A percentile compares a stretch with the other conserved stretches of the same genome.
Conservation (phyloP, 2,888 invertebrate genomes). For the Rotaria sp. region DNA sequence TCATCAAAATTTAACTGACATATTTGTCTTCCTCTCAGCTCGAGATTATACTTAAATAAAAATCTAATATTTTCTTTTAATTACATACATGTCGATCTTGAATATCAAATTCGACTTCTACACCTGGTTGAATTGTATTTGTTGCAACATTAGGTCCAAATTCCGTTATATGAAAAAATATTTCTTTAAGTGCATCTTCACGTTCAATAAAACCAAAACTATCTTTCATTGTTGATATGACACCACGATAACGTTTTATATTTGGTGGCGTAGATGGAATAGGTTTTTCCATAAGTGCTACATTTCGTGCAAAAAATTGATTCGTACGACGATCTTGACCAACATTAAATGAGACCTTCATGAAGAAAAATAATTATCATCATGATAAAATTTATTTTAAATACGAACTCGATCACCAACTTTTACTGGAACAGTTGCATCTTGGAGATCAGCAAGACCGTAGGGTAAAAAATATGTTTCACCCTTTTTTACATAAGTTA, state of each 20-base stretch:
- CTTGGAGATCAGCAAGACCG: conserved; percentile 85
- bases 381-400: not conserved
- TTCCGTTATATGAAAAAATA: conserved; percentile 94
- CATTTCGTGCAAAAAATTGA: conserved; percentile 30
- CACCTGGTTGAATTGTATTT: conserved; percentile 73
- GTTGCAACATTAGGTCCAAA: conserved; percentile 62
- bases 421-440: conserved; percentile 73
- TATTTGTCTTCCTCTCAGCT: too few species aligned
- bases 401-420: conserved; percentile 86
- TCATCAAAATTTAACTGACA: too few species aligned
- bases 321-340: conserved; percentile 27
- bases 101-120: conserved; percentile 92
- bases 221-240: conserved; percentile 92
- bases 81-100: conserved; percentile 81
- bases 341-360: conserved; percentile 26
- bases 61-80: not conserved
- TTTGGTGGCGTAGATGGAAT: not conserved
- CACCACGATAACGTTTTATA: conserved; percentile 64
- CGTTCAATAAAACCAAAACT: conserved; percentile 93
- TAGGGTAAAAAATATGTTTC: conserved; percentile 96
- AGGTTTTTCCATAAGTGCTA: conserved; percentile 58
- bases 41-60: too few species aligned
- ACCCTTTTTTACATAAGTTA: conserved; percentile 91
- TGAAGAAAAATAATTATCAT: not conserved
- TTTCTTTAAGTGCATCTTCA: conserved; percentile 92